Evolutionary conservation across 2,888 invertebrate genomes (phyloP), one percentile per base, ranked within the genome.

Genomic region (Cantharis rufa): DNA sequence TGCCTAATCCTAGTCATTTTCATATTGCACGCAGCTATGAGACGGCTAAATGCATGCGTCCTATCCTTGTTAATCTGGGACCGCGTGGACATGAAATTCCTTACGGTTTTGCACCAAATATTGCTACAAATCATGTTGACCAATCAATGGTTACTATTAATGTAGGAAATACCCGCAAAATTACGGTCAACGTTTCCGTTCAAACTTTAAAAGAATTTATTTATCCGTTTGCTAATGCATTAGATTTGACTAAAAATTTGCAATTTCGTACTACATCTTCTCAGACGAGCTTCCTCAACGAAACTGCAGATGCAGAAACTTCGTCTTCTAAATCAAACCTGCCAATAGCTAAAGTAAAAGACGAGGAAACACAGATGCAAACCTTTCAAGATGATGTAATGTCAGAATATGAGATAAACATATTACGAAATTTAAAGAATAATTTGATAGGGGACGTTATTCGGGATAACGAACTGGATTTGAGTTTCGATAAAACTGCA

Each of bases 1-100:
- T 84, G 13, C 88, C 88, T 69, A 88, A 88, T 79, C 88, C 88
- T 63, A 82, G 82, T 32, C 88, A 89, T 79, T 89, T 85, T 83
- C 88, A 88, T 80, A 83, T 88, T 78, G 87, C 83, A 15, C 86
- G 82, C 68, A 80, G 84, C 71, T 83, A 80, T 48, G 80, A 85
- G 70, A 81, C 84, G 15, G 81, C 85, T 70, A 79, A 81, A 74
- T 80, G 81, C 62, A 82, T 83, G 80, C 84, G 84, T 21, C 87
- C 88, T 32, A 72, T 81, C 70, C 79, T 87, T 71, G 78, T 86
- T 66, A 83, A 83, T 21, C 61, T 84, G 9, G 75, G 79, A 18
- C 76, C 81, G 9, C 80, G 73, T 21, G 79, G 75, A 32, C n/a
- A 72, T 48, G n/a, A 62, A 9, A 15, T 27, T 16, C 70, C 62